Evolutionary conservation across 2,888 invertebrate species (phyloP).

Genomic region (Malthinus seriepunctatus): DNA sequence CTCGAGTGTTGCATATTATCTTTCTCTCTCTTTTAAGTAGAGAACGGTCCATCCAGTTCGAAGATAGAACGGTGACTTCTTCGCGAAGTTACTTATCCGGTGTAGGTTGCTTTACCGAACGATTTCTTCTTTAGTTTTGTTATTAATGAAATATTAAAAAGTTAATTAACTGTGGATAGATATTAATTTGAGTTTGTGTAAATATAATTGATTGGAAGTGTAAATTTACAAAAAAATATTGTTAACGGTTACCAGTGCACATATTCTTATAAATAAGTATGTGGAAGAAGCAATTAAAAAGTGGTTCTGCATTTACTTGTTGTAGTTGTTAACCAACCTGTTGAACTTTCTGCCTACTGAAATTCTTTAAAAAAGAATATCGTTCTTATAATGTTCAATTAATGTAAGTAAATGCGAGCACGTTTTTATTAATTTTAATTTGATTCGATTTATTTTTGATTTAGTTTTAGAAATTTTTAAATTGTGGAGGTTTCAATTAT

Average conservation of each 20-base stretch:
- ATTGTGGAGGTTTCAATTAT: conserved; percentile 10
- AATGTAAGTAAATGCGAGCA: background rate
- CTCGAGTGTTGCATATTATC: conserved; percentile 24
- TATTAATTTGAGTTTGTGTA: background rate
- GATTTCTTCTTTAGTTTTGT: background rate
- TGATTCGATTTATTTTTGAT: no score
- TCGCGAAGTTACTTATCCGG: conserved; percentile 18
- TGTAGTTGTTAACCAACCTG: conserved; percentile 1
- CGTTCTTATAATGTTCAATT: background rate
- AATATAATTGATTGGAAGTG: background rate
- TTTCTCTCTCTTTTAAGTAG: conserved; percentile 12
- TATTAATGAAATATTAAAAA: background rate
- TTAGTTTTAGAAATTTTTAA: background rate
- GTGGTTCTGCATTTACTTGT: conserved; percentile 7
- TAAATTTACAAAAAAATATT: background rate
- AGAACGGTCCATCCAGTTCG: conserved; percentile 19
- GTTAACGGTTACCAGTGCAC: conserved; percentile 1
- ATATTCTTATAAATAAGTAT: conserved; percentile 1
- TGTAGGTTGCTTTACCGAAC: conserved; percentile 12
- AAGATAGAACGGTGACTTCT: conserved; percentile 32
- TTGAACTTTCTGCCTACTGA: conserved; percentile 2
- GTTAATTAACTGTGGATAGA: background rate
- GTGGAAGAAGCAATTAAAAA: conserved; percentile 4
- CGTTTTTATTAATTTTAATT: background rate
- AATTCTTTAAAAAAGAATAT: conserved; percentile 1